phyloP scores from a whole-genome alignment of 2,797 vertebrate genomes.

The Megaceryle alcyon region DNA sequence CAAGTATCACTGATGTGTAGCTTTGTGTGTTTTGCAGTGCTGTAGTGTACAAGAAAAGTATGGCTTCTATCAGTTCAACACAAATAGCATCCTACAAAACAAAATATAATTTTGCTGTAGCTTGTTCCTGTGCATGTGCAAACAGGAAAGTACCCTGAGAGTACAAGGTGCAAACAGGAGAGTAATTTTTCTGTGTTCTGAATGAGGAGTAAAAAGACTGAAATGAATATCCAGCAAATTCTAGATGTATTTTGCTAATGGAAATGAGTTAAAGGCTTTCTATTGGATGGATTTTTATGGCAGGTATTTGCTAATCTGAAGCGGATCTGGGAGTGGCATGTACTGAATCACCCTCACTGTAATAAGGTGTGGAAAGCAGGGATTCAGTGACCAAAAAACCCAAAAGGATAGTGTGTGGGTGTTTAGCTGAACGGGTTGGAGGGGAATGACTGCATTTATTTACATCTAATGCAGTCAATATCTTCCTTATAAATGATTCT shows the following conservation, averaged over 20 bases:
- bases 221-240: neutral
- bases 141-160: neutral
- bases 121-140: neutral
- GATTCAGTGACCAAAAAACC: neutral
- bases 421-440: neutral
- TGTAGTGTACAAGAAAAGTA: neutral
- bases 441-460: neutral
- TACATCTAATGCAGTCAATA: conserved; percentile 21
- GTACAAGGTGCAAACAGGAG: neutral
- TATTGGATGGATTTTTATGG: neutral
- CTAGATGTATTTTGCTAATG: neutral
- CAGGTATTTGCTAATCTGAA: neutral
- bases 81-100: neutral
- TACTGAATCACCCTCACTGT: neutral
- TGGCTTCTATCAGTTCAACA: neutral
- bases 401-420: neutral
- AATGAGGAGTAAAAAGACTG: neutral
- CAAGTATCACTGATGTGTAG: neutral
- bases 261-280: neutral
- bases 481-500: neutral
- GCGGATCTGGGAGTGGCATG: neutral
- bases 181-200: neutral
- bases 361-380: neutral
- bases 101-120: neutral
- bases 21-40: neutral